Evolutionary conservation across 2,888 invertebrate genomes (phyloP).

Genomic region (Ophion obscuratus): DNA sequence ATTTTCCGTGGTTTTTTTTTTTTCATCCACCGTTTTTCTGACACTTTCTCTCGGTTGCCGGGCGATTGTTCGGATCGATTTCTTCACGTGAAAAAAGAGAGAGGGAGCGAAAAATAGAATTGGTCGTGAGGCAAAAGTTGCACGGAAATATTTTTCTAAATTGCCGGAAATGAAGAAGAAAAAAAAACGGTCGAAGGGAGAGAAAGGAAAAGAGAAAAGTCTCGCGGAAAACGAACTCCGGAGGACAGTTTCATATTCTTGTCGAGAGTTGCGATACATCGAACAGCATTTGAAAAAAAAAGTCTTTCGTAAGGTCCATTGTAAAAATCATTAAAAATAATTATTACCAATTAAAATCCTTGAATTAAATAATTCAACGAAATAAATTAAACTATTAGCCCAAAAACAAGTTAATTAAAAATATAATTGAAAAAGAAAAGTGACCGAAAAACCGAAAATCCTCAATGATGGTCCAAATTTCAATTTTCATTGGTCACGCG

Average conservation of each 20-base stretch:
- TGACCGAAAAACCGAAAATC: too few species aligned
- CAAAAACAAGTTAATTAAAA: background rate
- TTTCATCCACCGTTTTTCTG: background rate
- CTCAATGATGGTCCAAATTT: too few species aligned
- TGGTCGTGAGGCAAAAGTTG: background rate
- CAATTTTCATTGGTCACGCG: too few species aligned
- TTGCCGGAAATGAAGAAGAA: background rate
- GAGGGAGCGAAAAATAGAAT: background rate
- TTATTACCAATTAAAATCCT: too few species aligned
- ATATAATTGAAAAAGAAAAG: background rate
- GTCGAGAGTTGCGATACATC: too few species aligned
- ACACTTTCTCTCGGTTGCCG: too few species aligned
- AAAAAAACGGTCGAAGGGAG: background rate
- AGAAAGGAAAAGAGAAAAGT: slow-evolving; percentile 1
- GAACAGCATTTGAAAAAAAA: too few species aligned
- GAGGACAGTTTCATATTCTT: background rate
- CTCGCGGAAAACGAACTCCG: background rate
- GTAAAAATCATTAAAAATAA: too few species aligned
- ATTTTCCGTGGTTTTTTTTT: background rate
- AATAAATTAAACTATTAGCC: slow-evolving; percentile 8
- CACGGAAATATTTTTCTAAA: slow-evolving; percentile 30
- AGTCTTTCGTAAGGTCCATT: too few species aligned
- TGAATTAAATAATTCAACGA: background rate
- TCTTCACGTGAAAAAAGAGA: background rate
- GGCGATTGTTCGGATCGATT: too few species aligned